Base-by-base conservation (phyloP, 2,888 invertebrate genomes). In the Drosophila formosana region DNA sequence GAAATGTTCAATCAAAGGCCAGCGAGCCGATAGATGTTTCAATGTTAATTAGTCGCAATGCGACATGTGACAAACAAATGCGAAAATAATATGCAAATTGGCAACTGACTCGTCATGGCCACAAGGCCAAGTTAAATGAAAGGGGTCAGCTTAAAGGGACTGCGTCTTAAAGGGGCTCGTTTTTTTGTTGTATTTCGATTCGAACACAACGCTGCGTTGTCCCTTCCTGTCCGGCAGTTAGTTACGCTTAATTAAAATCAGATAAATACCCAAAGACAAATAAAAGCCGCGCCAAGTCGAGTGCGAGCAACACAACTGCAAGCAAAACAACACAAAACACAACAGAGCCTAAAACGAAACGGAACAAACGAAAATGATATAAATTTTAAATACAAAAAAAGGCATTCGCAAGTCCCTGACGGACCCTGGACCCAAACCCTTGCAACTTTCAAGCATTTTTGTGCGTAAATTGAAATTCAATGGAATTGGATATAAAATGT, bases 221-320 rank as follows among this genome's bases (percentile, higher is more conserved):
- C 18, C 4, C 30, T 30, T 55, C 45, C 32, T 45, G 58, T 34
- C 30, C 39, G 50, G 58, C 62, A 76, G 72, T 64, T 65, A 67
- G 79, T 80, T 67, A 66, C 73, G 67, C 83, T 80, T 80, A 80
- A 80, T 80, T 80, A 80, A 80, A 80, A 80, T 80, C 80, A 82
- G 80, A 82, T 80, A 80, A 80, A 82, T 83, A 76, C 83, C 69
- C 58, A 74, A 82, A 80, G 76, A 82, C 83, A 79, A 79, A 79
- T 80, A 82, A 79, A 79, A 72, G 58, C 61, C 49, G 43, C 49
- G 60, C 47, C 79, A 66, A 75, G 68, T 79, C 80, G 60, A 79
- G 61, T 66, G 63, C 65, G 32, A 7, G 9, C 66, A 58, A 47
- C 32, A 11, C 47, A 37, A 37, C n/a, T n/a, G 7, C 65, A 53